phyloP scores from a whole-genome alignment of 2,888 invertebrate species.

The Lepidocyrtinus sp. region DNA sequence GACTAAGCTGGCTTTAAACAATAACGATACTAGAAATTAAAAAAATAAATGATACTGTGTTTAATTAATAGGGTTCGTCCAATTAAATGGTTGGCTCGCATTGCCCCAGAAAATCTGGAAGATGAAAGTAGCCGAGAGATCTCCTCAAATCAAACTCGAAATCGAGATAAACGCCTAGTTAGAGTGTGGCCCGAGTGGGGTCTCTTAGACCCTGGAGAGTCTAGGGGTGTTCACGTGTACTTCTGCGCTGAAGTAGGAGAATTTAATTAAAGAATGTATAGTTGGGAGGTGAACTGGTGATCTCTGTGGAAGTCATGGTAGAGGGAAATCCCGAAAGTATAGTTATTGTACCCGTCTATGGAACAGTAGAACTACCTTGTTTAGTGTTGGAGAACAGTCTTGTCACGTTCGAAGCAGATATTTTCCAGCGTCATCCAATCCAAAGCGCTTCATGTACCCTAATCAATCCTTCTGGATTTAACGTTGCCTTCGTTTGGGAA shows the following conservation, averaged over 20 bases:
- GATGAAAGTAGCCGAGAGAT: conserved; percentile 49
- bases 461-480: conserved; percentile 56
- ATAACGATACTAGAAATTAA: neutral
- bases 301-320: conserved; percentile 37
- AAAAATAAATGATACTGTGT: neutral
- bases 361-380: conserved; percentile 52
- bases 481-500: conserved; percentile 51
- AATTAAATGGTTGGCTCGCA: conserved; percentile 42
- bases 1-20: too few species aligned
- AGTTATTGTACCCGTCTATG: conserved; percentile 55
- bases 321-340: conserved; percentile 48
- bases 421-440: conserved; percentile 22
- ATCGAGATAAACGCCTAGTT: conserved; percentile 29
- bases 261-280: neutral
- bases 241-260: conserved; percentile 44
- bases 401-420: conserved; percentile 36
- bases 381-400: conserved; percentile 48
- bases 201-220: conserved; percentile 50
- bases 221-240: conserved; percentile 53
- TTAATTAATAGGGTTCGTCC: conserved; percentile 21
- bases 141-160: conserved; percentile 20
- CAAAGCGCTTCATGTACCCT: conserved; percentile 31
- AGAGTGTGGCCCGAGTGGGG: conserved; percentile 64
- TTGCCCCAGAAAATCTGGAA: conserved; percentile 33
- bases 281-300: conserved; percentile 28